Conservation (phyloP, 2,113 vertebrate genomes). For the Psettodes erumei region DNA sequence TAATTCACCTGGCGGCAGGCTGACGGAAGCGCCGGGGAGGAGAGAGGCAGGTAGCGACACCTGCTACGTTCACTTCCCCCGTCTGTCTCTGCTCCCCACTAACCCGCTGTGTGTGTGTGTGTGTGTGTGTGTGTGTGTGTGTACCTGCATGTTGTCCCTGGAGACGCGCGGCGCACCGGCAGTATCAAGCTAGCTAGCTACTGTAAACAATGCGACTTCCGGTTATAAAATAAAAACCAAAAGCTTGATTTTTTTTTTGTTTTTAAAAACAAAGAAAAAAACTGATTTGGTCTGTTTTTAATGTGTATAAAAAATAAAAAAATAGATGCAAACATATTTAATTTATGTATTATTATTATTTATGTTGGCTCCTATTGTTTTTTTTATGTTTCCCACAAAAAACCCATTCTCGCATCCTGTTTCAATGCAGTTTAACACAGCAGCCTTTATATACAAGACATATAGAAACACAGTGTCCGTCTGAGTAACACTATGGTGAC, state of each 20-base stretch:
- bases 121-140: not conserved
- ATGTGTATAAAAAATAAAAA: too few relatives aligned
- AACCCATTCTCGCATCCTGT: too few relatives aligned
- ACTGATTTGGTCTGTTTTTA: too few relatives aligned
- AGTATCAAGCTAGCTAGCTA: not conserved
- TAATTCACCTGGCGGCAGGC: not conserved
- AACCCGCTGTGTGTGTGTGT: not conserved
- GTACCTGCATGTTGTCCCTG: slow-evolving; percentile 72
- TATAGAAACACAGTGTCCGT: too few relatives aligned
- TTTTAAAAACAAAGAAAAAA: too few relatives aligned
- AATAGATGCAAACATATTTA: too few relatives aligned
- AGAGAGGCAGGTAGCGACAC: slow-evolving; percentile 13
- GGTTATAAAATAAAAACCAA: not conserved
- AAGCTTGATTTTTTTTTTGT: too few relatives aligned
- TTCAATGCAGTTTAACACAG: too few relatives aligned
- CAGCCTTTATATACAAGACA: too few relatives aligned
- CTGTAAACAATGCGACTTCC: slow-evolving; percentile 20
- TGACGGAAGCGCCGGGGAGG: not conserved
- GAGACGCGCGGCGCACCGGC: slow-evolving; percentile 59
- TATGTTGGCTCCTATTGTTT: too few relatives aligned
- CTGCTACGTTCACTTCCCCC: slow-evolving; percentile 17
- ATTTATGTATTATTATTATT: too few relatives aligned
- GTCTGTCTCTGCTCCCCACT: not conserved
- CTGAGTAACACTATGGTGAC: slow-evolving; percentile 24
- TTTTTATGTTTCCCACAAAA: too few relatives aligned